Conservation (phyloP, 2,797 vertebrate genomes). For the Urophycis tenuis region DNA sequence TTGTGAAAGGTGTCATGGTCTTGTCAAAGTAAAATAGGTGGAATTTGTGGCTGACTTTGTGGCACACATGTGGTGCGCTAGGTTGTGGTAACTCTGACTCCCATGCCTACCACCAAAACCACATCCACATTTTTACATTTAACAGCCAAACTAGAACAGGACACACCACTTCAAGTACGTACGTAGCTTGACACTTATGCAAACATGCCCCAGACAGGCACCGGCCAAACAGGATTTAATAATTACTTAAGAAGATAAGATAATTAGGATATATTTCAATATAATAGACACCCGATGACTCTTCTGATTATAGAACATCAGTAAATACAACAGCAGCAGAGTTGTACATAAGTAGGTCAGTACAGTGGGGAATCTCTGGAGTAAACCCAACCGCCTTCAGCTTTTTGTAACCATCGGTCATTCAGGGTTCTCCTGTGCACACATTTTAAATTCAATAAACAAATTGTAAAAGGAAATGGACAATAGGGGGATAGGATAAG, state of each 20-base stretch:
- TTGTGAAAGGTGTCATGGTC: not conserved
- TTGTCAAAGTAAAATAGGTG: not conserved
- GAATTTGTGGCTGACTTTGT: not conserved
- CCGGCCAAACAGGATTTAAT: not conserved
- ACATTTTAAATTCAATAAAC: not conserved
- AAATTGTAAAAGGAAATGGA: not conserved
- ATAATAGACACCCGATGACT: not conserved
- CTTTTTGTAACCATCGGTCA: not conserved
- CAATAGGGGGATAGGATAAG: not conserved
- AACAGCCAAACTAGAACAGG: not conserved
- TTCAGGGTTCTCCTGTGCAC: not conserved
- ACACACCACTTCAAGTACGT: not conserved
- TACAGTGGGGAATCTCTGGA: slow-evolving; percentile 8
- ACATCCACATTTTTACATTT: not conserved
- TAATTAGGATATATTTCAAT: not conserved
- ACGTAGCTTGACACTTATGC: not conserved
- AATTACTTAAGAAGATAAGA: no score
- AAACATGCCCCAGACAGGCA: not conserved
- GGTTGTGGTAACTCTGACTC: not conserved
- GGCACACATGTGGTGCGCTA: not conserved
- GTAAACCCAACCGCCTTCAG: slow-evolving; percentile 9
- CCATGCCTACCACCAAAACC: not conserved
- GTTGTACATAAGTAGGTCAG: slow-evolving; percentile 30
- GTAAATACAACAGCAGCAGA: slow-evolving; percentile 1
- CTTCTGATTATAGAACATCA: not conserved